Evolutionary conservation across 2,113 vertebrate species (phyloP), one percentile per base, ranked within the genome.

Genomic region (Corynorhinus townsendii): DNA sequence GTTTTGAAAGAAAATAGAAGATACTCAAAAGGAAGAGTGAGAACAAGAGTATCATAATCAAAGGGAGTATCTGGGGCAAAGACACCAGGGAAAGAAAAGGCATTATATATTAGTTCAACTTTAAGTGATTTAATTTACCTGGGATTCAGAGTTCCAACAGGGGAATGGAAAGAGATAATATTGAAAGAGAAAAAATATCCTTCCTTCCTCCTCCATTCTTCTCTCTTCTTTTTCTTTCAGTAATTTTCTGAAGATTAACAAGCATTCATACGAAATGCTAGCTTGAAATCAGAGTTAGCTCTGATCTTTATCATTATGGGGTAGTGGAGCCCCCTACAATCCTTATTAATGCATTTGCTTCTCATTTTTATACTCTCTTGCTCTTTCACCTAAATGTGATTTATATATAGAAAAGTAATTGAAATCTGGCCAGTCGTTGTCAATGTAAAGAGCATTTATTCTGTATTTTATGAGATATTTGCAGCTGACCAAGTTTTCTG

Each of bases 361-460:
- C 38, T 91, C 59, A 52, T 84, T 96, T 33, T 8, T 7, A 52
- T 83, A 45, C 1, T 5, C 4, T 59, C 22, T 81, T 85, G 9
- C 11, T 96, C n/a, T 80, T 91, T 89, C 52, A 91, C 22, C 19
- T 85, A 92, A 87, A 76, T 87, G 45, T 77, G 49, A 94, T 95
- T 94, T 96, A 76, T 81, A 54, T 28, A 86, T 7, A 90, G 52
- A 82, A 94, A 90, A 91, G 68, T 86, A 94, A 86, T 94, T 93
- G 69, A 95, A 96, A 96, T 77, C 33, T 84, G 4, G 16, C 81
- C 19, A 71, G 3, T 40, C 3, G 85, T 82, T 73, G 59, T 86
- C 81, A 47, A 68, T 52, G 87, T 87, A 7, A 62, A 82, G 89
- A 76, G 28, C 90, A 4, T 71, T 95, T 90, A 77, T 90, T 89